These are phyloP conservation scores for Forbesichthys agassizii DNA, from an alignment of 2,113 vertebrate species.

Conservation along the genomic window DNA sequence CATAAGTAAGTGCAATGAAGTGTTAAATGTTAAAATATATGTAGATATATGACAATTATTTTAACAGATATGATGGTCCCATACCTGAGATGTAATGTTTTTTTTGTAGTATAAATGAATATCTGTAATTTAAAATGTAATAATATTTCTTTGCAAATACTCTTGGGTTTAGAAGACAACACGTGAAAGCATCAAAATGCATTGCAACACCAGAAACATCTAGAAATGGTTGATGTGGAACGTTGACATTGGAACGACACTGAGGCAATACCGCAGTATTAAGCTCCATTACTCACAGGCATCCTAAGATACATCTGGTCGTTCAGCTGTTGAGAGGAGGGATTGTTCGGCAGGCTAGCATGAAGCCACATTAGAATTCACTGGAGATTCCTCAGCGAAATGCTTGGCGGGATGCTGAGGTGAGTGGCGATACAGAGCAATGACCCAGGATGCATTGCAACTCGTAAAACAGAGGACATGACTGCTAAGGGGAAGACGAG, in stretches of 20 bases:
- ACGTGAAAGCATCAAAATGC: background rate
- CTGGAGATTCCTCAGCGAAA: slow-evolving; percentile 24
- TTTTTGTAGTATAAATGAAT: too few relatives aligned
- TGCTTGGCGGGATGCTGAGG: slow-evolving; percentile 36
- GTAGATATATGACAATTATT: too few relatives aligned
- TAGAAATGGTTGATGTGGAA: background rate
- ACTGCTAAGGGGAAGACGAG: slow-evolving; percentile 19
- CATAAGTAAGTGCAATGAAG: background rate
- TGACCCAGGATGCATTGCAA: slow-evolving; percentile 21
- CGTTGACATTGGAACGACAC: background rate
- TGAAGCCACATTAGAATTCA: slow-evolving; percentile 48
- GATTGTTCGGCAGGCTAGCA: slow-evolving; percentile 14
- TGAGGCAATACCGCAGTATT: background rate
- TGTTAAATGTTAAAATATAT: background rate
- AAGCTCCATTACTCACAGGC: background rate
- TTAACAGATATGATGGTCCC: too few relatives aligned
- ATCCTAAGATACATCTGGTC: slow-evolving; percentile 33
- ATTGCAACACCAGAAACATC: background rate
- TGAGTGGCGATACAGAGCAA: slow-evolving; percentile 45
- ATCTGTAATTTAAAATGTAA: too few relatives aligned
- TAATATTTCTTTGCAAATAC: too few relatives aligned
- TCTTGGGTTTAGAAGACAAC: too few relatives aligned
- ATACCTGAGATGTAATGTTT: too few relatives aligned
- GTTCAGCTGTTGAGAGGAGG: background rate
- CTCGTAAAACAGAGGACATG: slow-evolving; percentile 23